Evolutionary conservation across 2,888 invertebrate species (phyloP).

Genomic region (Anticlea derivata): DNA sequence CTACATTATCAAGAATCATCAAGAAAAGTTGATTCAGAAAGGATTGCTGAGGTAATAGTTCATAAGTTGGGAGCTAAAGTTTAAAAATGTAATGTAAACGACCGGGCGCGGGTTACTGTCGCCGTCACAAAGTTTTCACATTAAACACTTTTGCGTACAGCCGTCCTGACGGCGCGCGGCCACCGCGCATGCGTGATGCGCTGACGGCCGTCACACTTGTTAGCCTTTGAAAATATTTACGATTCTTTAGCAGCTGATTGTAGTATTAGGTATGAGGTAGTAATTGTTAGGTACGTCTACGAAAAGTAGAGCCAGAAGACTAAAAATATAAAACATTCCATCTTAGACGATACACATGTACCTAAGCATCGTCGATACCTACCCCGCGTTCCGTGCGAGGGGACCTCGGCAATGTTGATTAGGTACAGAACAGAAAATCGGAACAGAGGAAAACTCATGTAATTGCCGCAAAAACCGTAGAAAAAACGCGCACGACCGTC

Average conservation of each 20-base stretch:
- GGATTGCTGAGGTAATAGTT: no score
- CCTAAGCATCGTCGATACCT: slow-evolving; percentile 42
- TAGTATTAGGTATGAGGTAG: not conserved
- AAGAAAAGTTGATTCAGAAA: no score
- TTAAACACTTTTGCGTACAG: slow-evolving; percentile 59
- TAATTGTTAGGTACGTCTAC: no score
- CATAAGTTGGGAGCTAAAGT: slow-evolving; percentile 29
- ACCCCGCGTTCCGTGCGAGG: slow-evolving; percentile 59
- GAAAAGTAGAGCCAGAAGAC: no score
- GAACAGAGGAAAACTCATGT: slow-evolving; percentile 65
- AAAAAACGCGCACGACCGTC: slow-evolving; percentile 65
- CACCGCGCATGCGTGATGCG: slow-evolving; percentile 52
- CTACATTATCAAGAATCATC: no score
- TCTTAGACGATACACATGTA: slow-evolving; percentile 39
- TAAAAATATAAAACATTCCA: slow-evolving; percentile 48
- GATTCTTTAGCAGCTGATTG: slow-evolving; percentile 26
- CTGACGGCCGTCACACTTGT: slow-evolving; percentile 43
- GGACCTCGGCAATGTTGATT: slow-evolving; percentile 66
- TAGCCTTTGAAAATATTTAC: slow-evolving; percentile 30
- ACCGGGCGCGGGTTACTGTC: slow-evolving; percentile 51
- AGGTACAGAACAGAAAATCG: slow-evolving; percentile 64
- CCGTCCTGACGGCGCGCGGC: slow-evolving; percentile 40
- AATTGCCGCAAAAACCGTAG: slow-evolving; percentile 60
- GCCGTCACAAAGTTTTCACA: slow-evolving; percentile 63
- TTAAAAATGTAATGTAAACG: slow-evolving; percentile 50